Base-by-base conservation (phyloP, 2,888 invertebrate genomes). In the Tridacna crocea region DNA sequence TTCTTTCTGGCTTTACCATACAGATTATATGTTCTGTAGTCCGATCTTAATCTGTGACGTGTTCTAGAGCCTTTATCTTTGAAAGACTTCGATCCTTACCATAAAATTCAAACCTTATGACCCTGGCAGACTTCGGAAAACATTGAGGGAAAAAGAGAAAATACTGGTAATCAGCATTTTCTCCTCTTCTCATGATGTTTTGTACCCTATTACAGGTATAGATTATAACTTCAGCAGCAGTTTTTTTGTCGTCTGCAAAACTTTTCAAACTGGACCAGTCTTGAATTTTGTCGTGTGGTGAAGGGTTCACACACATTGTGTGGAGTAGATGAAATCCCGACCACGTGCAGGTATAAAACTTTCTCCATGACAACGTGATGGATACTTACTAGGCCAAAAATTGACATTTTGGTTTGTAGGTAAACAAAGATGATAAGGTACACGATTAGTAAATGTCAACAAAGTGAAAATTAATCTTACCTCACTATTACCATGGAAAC, bases 341-440 rank as follows among this genome's bases (percentile, higher is more conserved):
- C 36, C 36, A 36, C 36, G 36, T 36, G 36, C 36, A 36, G 36
- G 36, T 36, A 36, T 36, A 36, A 36, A 36, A 36, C 36, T 63
- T 63, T 63, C 27, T 26, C 63, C 26, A 26, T 63, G 63, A 63
- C 63, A 27, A 27, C 63, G 24, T 63, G 63, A 63, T 63, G 63
- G 63, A 63, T 63, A 27, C 27, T 4, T 11, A 6, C 26, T 26
- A 26, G 24, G 27, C 63, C 15, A 27, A 27, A 24, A 63, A 63
- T 63, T 27, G 63, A 63, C 63, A 27, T 63, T 63, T 63, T 63
- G 27, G 27, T 27, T 15, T 63, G 27, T 27, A 36, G 63, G 63
- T 63, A 63, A 63, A 63, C 27, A 63, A 63, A 63, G 24, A 63
- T 63, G 63, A 63, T 63, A 27, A 63, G 27, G 27, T 27, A 63